phyloP scores from a whole-genome alignment of 2,888 invertebrate species.

The Leptura quadrifasciata region DNA sequence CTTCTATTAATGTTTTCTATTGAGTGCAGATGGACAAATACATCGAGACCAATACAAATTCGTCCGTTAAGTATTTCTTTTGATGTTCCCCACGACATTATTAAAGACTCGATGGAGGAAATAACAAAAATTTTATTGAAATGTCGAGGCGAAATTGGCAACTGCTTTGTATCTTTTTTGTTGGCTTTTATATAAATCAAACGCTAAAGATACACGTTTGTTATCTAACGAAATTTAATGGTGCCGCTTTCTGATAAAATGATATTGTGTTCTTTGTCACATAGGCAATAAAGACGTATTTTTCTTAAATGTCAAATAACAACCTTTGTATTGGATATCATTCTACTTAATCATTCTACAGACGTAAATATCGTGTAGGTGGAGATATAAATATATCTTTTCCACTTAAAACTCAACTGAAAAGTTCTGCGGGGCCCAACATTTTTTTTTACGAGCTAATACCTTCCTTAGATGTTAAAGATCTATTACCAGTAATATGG shows the following conservation, averaged over 20 bases:
- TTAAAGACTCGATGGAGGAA: conserved; percentile 30
- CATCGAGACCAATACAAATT: conserved; percentile 41
- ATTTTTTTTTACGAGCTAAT: too few relatives aligned
- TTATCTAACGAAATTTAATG: conserved; percentile 32
- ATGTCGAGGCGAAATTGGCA: conserved; percentile 37
- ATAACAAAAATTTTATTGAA: conserved; percentile 41
- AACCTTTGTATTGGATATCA: too few relatives aligned
- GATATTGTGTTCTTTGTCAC: conserved; percentile 8
- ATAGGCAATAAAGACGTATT: not conserved
- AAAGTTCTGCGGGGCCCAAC: too few relatives aligned
- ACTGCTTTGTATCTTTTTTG: conserved; percentile 41
- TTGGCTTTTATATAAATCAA: conserved; percentile 37
- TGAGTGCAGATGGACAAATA: conserved; percentile 47
- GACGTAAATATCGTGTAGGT: too few relatives aligned
- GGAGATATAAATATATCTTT: too few relatives aligned
- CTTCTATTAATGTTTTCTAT: conserved; percentile 41
- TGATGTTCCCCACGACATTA: conserved; percentile 29
- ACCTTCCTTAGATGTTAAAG: too few relatives aligned
- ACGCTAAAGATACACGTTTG: conserved; percentile 30
- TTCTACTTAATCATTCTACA: too few relatives aligned
- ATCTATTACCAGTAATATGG: too few relatives aligned
- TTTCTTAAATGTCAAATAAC: too few relatives aligned
- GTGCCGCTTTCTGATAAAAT: conserved; percentile 33
- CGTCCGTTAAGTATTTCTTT: conserved; percentile 20
- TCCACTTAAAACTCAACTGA: too few relatives aligned